A percentile compares a stretch with the other conserved stretches of the same genome.
Conservation (phyloP, 2,113 vertebrate species). For the Chionis minor region DNA sequence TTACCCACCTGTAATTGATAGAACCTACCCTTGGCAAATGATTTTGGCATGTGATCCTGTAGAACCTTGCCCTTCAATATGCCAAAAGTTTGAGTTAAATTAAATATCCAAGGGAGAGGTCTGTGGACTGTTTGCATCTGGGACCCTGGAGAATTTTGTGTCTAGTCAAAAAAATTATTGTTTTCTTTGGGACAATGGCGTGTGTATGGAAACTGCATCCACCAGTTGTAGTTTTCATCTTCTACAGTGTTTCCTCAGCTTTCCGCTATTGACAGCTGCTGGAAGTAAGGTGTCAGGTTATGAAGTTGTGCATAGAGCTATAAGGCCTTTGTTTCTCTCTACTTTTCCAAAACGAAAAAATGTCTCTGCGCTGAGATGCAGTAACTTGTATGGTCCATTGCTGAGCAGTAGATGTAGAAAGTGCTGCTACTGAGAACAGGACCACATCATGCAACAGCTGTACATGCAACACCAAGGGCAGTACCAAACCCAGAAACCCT, state of each 20-base stretch:
- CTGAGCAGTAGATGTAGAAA: not conserved
- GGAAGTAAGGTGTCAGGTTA: not conserved
- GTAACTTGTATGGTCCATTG: not conserved
- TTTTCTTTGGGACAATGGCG: not conserved
- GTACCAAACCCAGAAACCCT: not conserved
- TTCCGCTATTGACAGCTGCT: not conserved
- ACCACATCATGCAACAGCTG: not conserved
- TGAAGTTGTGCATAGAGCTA: not conserved
- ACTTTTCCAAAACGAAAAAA: not conserved
- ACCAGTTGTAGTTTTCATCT: not conserved
- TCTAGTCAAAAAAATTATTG: not conserved
- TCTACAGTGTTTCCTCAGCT: not conserved
- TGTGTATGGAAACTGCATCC: not conserved
- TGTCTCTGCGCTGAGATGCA: no score
- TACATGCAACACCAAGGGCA: rapidly evolving
- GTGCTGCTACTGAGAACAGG: not conserved
- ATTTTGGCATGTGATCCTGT: not conserved
- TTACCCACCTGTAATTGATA: not conserved
- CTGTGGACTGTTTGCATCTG: not conserved
- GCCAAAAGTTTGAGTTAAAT: not conserved
- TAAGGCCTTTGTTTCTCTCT: not conserved
- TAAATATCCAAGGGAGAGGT: not conserved
- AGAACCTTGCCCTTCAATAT: not conserved
- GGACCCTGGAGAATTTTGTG: not conserved
- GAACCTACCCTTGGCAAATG: not conserved